Conservation (phyloP, 2,888 invertebrate species). For the Bombylius discolor region DNA sequence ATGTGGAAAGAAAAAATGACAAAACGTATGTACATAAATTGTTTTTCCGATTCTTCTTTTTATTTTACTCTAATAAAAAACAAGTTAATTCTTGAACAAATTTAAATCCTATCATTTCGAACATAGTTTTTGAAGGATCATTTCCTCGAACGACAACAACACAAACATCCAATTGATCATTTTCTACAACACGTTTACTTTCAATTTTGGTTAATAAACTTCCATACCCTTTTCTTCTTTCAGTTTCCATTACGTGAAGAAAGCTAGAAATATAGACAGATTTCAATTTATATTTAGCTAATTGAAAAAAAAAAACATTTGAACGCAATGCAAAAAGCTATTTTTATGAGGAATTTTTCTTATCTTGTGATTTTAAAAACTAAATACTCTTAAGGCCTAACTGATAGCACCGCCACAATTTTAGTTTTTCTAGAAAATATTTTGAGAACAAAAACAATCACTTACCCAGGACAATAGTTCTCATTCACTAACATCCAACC, state of each 20-base stretch:
- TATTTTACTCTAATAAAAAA: too few species aligned
- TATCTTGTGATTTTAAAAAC: too few species aligned
- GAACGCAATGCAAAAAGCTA: too few species aligned
- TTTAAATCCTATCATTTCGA: slow-evolving; percentile 7
- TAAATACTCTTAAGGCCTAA: too few species aligned
- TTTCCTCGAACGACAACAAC: slow-evolving; percentile 8
- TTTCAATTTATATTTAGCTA: too few species aligned
- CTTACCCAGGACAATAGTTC: slow-evolving; percentile 10
- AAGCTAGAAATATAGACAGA: slow-evolving; percentile 4
- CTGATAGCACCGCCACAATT: too few species aligned
- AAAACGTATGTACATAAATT: too few species aligned
- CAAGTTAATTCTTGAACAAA: slow-evolving; percentile 3
- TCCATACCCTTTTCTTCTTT: slow-evolving; percentile 11
- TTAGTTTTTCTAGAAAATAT: too few species aligned
- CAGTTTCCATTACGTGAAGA: slow-evolving; percentile 6
- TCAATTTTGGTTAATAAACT: slow-evolving; percentile 4
- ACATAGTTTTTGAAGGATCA: slow-evolving; percentile 2
- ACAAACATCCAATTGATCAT: slow-evolving; percentile 8
- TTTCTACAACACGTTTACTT: slow-evolving; percentile 8
- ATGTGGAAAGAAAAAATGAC: too few species aligned
- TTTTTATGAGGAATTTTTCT: too few species aligned
- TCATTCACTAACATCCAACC: slow-evolving; percentile 13
- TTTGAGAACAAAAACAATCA: not conserved
- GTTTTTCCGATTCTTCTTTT: too few species aligned
- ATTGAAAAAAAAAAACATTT: not conserved